A percentile compares a stretch with the other conserved stretches of the same genome.
Evolutionary conservation across 92 coral and sea anemone genomes (phyloP).

Genomic region (Epizoanthus ramosus): DNA sequence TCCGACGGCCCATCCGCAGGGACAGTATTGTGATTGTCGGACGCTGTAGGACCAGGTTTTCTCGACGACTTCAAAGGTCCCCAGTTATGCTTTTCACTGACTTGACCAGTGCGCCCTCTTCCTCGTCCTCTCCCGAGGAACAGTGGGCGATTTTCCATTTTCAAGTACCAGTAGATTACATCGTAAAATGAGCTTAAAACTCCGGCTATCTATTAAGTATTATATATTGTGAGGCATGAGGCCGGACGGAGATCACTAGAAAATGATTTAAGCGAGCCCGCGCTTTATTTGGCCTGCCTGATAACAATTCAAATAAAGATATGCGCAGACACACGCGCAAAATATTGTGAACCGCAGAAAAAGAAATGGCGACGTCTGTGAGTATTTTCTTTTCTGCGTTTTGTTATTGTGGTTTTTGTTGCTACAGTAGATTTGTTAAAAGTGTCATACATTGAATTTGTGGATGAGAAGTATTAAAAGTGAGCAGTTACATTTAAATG

Average conservation of each 20-base stretch:
- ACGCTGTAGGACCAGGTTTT: not conserved
- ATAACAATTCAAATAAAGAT: not conserved
- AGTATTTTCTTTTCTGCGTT: not conserved
- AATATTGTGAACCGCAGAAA: not conserved
- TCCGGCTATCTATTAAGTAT: too few relatives aligned
- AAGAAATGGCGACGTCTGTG: conserved; percentile 15
- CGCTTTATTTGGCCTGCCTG: not conserved
- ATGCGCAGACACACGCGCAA: too few relatives aligned
- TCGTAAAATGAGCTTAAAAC: too few relatives aligned
- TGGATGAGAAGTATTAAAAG: not conserved
- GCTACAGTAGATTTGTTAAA: too few relatives aligned
- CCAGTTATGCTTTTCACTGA: not conserved
- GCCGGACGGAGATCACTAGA: too few relatives aligned
- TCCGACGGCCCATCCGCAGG: conserved; percentile 45
- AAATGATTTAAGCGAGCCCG: conserved; percentile 1
- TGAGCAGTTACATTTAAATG: too few relatives aligned
- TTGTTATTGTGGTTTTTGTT: not conserved
- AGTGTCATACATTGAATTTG: too few relatives aligned
- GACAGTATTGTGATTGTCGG: not conserved
- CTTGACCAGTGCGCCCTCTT: conserved; percentile 66
- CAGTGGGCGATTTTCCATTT: conserved; percentile 78
- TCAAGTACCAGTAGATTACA: not conserved
- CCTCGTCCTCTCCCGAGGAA: conserved; percentile 97
- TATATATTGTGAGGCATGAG: too few relatives aligned
- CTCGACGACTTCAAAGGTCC: conserved; percentile 20